Conservation (phyloP, 2,113 vertebrate species). For the Reinhardtius hippoglossoides region DNA sequence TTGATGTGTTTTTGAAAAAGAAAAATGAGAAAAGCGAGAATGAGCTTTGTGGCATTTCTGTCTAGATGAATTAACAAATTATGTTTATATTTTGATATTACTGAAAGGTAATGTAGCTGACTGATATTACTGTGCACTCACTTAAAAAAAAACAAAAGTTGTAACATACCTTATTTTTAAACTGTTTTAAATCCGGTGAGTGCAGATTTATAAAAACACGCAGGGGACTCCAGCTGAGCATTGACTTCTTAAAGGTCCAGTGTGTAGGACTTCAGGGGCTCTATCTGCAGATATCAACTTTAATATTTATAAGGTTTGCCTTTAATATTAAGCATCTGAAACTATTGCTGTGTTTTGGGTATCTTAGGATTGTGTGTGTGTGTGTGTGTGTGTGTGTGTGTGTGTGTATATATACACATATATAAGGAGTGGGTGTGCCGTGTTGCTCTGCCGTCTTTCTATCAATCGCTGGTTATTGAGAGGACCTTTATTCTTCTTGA, state of each 20-base stretch:
- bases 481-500: no score
- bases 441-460: not conserved
- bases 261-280: not conserved
- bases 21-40: not conserved
- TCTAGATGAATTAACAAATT: conserved; percentile 31
- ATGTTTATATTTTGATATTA: conserved; percentile 41
- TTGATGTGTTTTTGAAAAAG: not conserved
- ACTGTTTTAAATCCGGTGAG: no score
- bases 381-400: no score
- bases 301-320: not conserved
- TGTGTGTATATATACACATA: no score
- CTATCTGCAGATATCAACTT: no score
- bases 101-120: conserved; percentile 29
- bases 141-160: not conserved
- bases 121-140: conserved; percentile 42
- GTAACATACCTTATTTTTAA: no score
- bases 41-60: conserved; percentile 2
- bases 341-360: not conserved
- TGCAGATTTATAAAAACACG: conserved; percentile 1
- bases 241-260: not conserved
- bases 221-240: not conserved
- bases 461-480: not conserved
- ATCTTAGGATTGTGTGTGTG: no score
- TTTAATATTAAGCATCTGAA: not conserved
- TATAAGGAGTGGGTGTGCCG: not conserved